Base-by-base conservation (phyloP, 2,888 invertebrate species). In the Drosophila vallismaia region DNA sequence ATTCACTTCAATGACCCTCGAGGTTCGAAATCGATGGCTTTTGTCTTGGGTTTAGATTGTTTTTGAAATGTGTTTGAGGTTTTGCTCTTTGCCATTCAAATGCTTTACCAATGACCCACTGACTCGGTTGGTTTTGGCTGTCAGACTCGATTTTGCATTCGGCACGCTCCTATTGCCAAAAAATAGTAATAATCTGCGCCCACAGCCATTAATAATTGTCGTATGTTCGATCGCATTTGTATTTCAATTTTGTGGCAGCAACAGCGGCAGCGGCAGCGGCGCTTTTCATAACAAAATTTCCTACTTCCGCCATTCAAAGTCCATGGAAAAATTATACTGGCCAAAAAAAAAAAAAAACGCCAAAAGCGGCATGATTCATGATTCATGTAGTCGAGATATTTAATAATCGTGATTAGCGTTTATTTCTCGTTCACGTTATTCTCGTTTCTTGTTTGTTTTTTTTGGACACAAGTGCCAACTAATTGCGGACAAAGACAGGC, bases 251-350 rank as follows among this genome's bases (percentile, higher is more conserved):
- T 19, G 19, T 19, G 19, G 19, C 19, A 19, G 14, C 14, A 1
- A 14, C 14, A 14, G 19, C 19, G 2, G 2, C 19, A 19, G 19
- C 19, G 62, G 46, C 55, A 49, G 67, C 67, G 42, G 64, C 64
- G 42, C 76, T 79, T 79, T 84, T 78, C 84, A 80, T 75, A 75
- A 63, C 48, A 56, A 78, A 71, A 79, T 80, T 80, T 84, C 64
- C 79, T 52, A 67, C 74, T 80, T 80, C 79, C 79, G 79, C 79
- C 53, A 84, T 84, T 77, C 72, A 60, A 46, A 78, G 63, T 66
- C 71, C 66, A 80, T 83, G 79, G 74, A 79, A 79, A 78, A 76
- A 76, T 73, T 67, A 8, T 29, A n/a, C 10, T 50, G 40, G 60
- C 44, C 60, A 62, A 64, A 44, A 9, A 42, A 56, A 59, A 44